Percentiles rank a stretch among this genome's conserved stretches.
Evolutionary conservation across 1,140 invertebrate species (phyloP).

Genomic region (Popillia japonica): DNA sequence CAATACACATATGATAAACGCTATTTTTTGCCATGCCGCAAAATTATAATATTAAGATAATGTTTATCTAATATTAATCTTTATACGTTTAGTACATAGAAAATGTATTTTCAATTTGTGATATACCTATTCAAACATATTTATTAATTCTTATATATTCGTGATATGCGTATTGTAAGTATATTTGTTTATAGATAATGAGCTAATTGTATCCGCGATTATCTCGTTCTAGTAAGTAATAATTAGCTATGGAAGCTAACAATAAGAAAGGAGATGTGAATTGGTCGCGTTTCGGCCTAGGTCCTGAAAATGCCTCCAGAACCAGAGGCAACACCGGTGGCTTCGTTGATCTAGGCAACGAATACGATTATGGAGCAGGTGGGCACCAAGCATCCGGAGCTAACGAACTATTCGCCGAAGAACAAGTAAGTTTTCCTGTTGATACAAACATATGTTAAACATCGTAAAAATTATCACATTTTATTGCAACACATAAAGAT

Average conservation of each 20-base stretch:
- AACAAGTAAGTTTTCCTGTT: constrained; percentile 67
- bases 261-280: constrained; percentile 59
- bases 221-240: constrained; percentile 2
- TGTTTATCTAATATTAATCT: constrained; percentile 32
- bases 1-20: background rate
- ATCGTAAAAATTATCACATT: constrained; percentile 37
- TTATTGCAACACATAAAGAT: constrained; percentile 58
- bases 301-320: constrained; percentile 60
- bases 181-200: background rate
- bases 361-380: constrained; percentile 76
- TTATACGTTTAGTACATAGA: background rate
- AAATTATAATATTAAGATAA: constrained; percentile 23
- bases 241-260: constrained; percentile 46
- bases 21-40: constrained; percentile 14
- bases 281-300: constrained; percentile 67
- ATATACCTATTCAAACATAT: background rate
- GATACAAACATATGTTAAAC: constrained; percentile 11
- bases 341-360: constrained; percentile 76
- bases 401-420: constrained; percentile 89
- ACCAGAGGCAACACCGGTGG: constrained; percentile 67
- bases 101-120: constrained; percentile 22
- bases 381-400: constrained; percentile 83
- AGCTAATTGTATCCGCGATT: background rate
- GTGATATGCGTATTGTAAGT: constrained; percentile 10
- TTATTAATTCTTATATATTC: background rate